A percentile compares a stretch with the other conserved stretches of the same genome.
phyloP scores from a whole-genome alignment of 2,113 vertebrate species.

The Zosterops japonicus region DNA sequence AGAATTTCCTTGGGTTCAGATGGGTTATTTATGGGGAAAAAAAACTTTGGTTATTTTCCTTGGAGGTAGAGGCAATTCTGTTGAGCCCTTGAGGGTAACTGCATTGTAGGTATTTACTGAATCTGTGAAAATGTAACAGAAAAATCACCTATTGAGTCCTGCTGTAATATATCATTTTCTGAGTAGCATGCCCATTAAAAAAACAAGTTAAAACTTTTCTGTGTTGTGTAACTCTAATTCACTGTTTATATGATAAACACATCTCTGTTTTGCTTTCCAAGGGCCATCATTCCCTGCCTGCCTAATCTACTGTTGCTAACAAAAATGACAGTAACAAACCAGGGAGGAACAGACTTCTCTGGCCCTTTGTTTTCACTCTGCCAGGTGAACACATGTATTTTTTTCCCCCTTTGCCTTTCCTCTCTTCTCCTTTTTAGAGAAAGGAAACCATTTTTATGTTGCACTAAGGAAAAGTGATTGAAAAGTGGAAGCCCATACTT shows the following conservation, averaged over 20 bases:
- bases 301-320: conserved; percentile 4
- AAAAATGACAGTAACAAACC: neutral
- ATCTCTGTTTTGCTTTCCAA: conserved; percentile 48
- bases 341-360: neutral
- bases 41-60: neutral
- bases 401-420: neutral
- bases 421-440: neutral
- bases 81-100: neutral
- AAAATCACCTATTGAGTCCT: neutral
- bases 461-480: conserved; percentile 17
- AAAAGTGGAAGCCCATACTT: conserved; percentile 43
- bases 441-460: neutral
- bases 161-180: neutral
- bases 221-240: conserved; percentile 1
- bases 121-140: neutral
- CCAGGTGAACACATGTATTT: neutral
- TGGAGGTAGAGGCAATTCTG: neutral
- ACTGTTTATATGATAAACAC: conserved; percentile 53
- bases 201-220: neutral
- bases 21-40: neutral
- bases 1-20: neutral
- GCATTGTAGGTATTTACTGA: neutral
- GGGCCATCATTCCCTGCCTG: neutral
- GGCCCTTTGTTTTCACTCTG: neutral
- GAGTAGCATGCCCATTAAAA: neutral